Evolutionary conservation across 1,140 invertebrate species (phyloP).

Genomic region (Zaprionus ornatus): DNA sequence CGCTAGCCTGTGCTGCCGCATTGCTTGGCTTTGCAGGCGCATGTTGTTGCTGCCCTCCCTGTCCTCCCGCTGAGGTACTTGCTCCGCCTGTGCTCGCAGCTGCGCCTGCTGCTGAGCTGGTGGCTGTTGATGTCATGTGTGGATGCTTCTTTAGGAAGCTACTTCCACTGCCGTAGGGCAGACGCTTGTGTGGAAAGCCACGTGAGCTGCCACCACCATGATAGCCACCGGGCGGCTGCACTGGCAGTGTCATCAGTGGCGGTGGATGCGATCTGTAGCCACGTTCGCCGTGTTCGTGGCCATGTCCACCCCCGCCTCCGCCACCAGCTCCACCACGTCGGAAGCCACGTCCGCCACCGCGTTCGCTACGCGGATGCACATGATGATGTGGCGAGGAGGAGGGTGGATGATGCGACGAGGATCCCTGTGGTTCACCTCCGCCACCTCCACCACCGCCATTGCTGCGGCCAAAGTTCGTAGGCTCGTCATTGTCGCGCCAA

Average conservation of each 20-base stretch:
- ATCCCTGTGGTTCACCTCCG: neutral
- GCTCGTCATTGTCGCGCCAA: conserved; percentile 72
- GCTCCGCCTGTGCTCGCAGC: neutral
- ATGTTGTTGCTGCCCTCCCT: neutral
- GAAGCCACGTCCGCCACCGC: conserved; percentile 63
- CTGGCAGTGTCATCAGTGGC: conserved; percentile 74
- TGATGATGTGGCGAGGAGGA: conserved; percentile 65
- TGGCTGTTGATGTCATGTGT: conserved; percentile 28
- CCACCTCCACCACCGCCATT: neutral
- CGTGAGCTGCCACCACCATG: conserved; percentile 52
- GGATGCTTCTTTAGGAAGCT: conserved; percentile 59
- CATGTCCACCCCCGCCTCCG: conserved; percentile 42
- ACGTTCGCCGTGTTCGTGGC: conserved; percentile 55
- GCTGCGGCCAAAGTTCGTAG: conserved; percentile 36
- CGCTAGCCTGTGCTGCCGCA: conserved; percentile 70
- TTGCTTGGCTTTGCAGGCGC: conserved; percentile 38
- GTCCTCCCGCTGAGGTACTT: neutral
- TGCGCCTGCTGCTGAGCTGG: neutral
- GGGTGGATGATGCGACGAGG: conserved; percentile 26
- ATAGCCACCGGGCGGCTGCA: conserved; percentile 73
- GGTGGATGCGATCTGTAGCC: conserved; percentile 75
- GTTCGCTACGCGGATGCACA: conserved; percentile 61
- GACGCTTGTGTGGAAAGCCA: conserved; percentile 72
- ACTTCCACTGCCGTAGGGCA: conserved; percentile 63
- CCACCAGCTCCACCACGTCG: conserved; percentile 65